Evolutionary conservation across 2,113 vertebrate species (phyloP), one percentile per base, ranked within the genome.

Genomic region (Chloroceryle aenea): DNA sequence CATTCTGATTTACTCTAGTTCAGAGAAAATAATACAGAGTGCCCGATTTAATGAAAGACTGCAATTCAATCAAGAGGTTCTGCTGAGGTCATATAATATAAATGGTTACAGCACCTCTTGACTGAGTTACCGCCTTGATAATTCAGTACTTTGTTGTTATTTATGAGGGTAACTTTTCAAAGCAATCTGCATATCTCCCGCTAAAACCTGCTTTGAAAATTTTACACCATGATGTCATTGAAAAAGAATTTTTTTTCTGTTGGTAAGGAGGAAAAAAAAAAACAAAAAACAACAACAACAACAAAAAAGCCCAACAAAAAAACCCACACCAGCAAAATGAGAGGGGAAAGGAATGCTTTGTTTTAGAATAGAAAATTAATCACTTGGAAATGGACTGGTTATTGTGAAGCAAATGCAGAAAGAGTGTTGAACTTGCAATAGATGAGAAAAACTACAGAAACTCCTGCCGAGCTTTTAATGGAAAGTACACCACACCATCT

Each of bases 321-420:
- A 27, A 14, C 5, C 53, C 63, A 36, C 69, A 90, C 66, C 64
- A 87, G 66, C 76, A 89, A 97, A 96, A 90, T 79, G 66, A 92
- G 96, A 95, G 87, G 80, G 61, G 59, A 94, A 94, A 95, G 88
- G 91, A 94, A 90, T 93, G 92, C 93, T 96, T 93, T 95, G 92
- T 91, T 98, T 97, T 96, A 96, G 85, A 97, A 96, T 87, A 97
- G 97, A 97, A 98, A 98, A 97, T 98, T 96, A 97, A 97, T 98
- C 96, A 97, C 92, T 97, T 96, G 97, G 94, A 97, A 97, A 92
- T 96, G 83, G 93, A 94, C 93, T 95, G 81, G 90, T 95, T 97
- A 93, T 96, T 97, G 95, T 96, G 94, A 97, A 79, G 85, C 93
- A 94, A 97, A 96, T 94, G 82, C 90, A 94, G 86, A 94, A 84